phyloP scores from a whole-genome alignment of 2,113 vertebrate genomes.

The Campylomormyrus tamandua region DNA sequence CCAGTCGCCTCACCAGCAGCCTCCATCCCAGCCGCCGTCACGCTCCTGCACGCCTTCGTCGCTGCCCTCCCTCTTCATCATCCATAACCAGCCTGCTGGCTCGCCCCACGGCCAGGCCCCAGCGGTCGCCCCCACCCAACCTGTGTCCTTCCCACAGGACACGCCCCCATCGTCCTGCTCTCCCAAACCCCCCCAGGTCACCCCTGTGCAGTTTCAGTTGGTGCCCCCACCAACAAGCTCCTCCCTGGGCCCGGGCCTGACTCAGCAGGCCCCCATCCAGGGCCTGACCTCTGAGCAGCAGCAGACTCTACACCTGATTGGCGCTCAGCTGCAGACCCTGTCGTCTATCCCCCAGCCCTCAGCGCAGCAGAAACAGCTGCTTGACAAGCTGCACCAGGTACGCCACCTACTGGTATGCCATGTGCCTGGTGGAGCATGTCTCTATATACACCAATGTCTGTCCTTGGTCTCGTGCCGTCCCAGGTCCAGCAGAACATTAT shows the following conservation, averaged over 20 bases:
- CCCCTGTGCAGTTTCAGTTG: conserved; percentile 66
- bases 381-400: conserved; percentile 87
- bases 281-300: conserved; percentile 68
- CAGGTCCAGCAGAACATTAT: conserved; percentile 79
- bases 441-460: not conserved
- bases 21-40: conserved; percentile 64
- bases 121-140: conserved; percentile 44
- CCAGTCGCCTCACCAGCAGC: conserved; percentile 66
- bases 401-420: not conserved
- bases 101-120: conserved; percentile 52
- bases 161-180: conserved; percentile 55
- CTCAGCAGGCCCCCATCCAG: conserved; percentile 58
- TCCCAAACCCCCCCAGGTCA: conserved; percentile 50
- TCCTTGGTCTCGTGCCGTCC: not conserved
- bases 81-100: conserved; percentile 69
- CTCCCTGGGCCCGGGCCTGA: conserved; percentile 43
- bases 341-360: conserved; percentile 61
- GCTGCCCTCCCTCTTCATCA: conserved; percentile 66
- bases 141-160: conserved; percentile 52
- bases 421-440: not conserved
- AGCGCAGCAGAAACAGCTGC: conserved; percentile 72
- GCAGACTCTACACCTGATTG: conserved; percentile 73
- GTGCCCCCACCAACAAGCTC: conserved; percentile 39
- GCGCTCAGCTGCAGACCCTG: conserved; percentile 69
- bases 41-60: conserved; percentile 72